phyloP scores from a whole-genome alignment of 2,888 invertebrate genomes.

The Ectemnius continuus region DNA sequence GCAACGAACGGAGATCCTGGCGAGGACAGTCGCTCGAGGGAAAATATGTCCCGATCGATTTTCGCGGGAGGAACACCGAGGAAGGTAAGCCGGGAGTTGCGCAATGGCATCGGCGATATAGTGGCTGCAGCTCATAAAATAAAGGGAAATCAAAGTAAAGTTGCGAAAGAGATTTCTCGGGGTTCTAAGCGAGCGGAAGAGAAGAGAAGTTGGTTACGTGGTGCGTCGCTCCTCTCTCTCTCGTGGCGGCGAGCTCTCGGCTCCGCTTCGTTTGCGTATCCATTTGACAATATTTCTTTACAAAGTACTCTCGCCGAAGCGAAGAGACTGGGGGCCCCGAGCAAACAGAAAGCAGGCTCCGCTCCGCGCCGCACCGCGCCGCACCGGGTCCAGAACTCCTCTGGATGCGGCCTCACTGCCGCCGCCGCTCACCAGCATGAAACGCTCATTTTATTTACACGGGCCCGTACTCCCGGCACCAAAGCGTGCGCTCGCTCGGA shows the following conservation, averaged over 20 bases:
- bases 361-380: constrained; percentile 16
- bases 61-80: background rate
- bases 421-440: constrained; percentile 23
- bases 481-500: constrained; percentile 37
- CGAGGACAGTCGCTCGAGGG: constrained; percentile 22
- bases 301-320: constrained; percentile 44
- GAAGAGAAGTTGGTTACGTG: constrained; percentile 30
- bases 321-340: constrained; percentile 3
- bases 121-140: constrained; percentile 17
- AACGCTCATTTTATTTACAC: constrained; percentile 51
- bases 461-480: constrained; percentile 23
- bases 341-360: constrained; percentile 49
- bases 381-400: constrained; percentile 22
- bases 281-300: constrained; percentile 49
- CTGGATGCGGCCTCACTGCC: constrained; percentile 1
- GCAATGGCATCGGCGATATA: constrained; percentile 16
- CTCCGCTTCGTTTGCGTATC: constrained; percentile 33
- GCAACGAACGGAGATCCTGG: background rate
- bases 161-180: constrained; percentile 26
- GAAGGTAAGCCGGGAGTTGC: constrained; percentile 8
- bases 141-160: constrained; percentile 20
- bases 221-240: background rate
- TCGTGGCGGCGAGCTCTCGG: constrained; percentile 2
- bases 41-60: constrained; percentile 36
- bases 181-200: constrained; percentile 14